Base-by-base conservation (phyloP, 2,888 invertebrate genomes). In the Phaedon cochleariae region DNA sequence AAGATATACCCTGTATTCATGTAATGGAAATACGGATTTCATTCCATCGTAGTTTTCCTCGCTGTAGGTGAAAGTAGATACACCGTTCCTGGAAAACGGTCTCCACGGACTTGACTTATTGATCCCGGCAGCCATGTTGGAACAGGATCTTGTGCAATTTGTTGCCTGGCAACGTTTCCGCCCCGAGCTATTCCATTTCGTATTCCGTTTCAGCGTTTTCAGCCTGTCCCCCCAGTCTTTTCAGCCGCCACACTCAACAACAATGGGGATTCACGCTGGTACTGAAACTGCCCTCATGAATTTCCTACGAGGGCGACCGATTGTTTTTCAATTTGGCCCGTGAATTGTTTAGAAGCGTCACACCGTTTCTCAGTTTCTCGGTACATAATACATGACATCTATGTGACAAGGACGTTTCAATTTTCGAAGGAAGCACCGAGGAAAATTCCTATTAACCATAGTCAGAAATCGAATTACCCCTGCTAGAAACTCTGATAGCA, bases 101-200 rank as follows among this genome's bases (percentile, higher is more conserved):
- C 81, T 75, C 80, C 76, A 76, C 80, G 80, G 80, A 81, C 80
- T 80, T 82, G 81, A 81, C 81, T 82, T 82, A 82, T 82, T 82
- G 81, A 82, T 82, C 81, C 78, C 74, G 80, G 79, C 80, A 74
- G 81, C 81, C 80, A 80, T 80, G 72, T 76, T 78, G 73, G 77
- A 59, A 65, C 74, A 75, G 77, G 76, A 77, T 77, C 75, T 76
- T 75, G 76, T 71, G 74, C 70, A 71, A 72, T 73, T 65, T 71
- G 81, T 81, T 79, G 79, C 80, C 76, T 75, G 70, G 81, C 81
- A 81, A 81, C 81, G 72, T 76, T 76, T 76, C 78, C 77, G 77
- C 80, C 79, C 78, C 74, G 73, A 76, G 77, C 74, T 73, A 69
- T 73, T 74, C 69, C 72, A 73, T 74, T 73, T 72, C 71, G 69